Evolutionary conservation across 1,140 invertebrate species (phyloP), one percentile per base, ranked within the genome.

Genomic region (Antheraea mylitta): DNA sequence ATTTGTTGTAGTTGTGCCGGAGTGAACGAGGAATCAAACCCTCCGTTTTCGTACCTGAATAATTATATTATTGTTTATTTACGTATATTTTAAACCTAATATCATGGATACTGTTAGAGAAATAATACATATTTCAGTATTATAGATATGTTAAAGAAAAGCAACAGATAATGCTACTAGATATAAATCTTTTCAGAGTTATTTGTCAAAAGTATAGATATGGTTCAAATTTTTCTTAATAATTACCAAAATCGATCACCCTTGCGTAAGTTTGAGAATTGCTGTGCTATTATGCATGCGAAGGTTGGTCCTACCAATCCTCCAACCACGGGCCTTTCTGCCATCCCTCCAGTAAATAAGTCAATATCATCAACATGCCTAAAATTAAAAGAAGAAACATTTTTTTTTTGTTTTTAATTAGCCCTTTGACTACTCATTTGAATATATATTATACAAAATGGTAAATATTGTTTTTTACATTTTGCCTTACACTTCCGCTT

Each of bases 221-320:
- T 42, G 11, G 38, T 42, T 9, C 0, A 2, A 7, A 42, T 11
- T 42, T 2, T 11, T 42, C 3, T 42, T 9, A 42, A 22, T 65
- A 30, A 58, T 80, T 79, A 96, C 97, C 98, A 99, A 87, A 99
- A 99, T 71, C 98, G 90, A 92, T 99, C 98, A 38, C 98, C 98
- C 84, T 96, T 96, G 6, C 97, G 94, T 0, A 98, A 87, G 80
- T 97, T 96, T 22, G 95, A 94, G 83, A 99, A 99, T 82, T 99
- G 98, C 77, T 98, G 96, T 0, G 96, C 98, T 18, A 99, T 97
- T 68, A 99, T 98, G 81, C 98, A 99, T 61, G 97, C 98, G 82
- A 99, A 98, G 0, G 98, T 99, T 0, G 98, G 98, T 0, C 98
- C 98, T 0, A 99, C 96, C 0, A 99, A 82, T 3, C 97, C 98